Base-by-base conservation (phyloP, 1,140 invertebrate species). In the Solenopsis invicta region DNA sequence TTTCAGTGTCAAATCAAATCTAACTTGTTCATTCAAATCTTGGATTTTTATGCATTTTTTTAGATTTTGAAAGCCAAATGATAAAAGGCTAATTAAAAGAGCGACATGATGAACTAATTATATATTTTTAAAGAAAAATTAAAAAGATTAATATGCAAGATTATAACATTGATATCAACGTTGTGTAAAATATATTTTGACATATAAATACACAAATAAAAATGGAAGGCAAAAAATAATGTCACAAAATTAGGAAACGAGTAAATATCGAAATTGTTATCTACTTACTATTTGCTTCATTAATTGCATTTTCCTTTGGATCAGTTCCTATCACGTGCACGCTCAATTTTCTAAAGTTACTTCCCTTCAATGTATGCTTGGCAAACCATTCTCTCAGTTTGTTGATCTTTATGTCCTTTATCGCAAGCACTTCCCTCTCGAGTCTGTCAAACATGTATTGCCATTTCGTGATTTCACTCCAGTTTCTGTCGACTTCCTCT, bases 401-500 rank as follows among this genome's bases (percentile, higher is more conserved):
- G 0, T 95, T 86, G 34, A 97, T 91, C 0, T 56, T 93, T 4
- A 96, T 87, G 8, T 87, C 54, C 34, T 95, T 88, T 29, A 96
- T 95, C 5, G 89, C 92, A 8, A 91, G 88, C 41, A 97, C 95
- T 95, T 97, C 97, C 64, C 95, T 94, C 76, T 96, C 95, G 2
- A 96, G 87, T 88, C 97, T 96, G 92, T 98, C 97, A 91, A 98
- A 98, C 67, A 97, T 94, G 77, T 97, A 98, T 37, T 97, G 96
- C 37, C 96, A 94, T 34, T 92, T 95, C 0, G 94, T 93, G 18
- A 98, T 98, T 94, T 98, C 98, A 0, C 92, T 91, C 97, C 97
- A 98, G 90, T 98, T 97, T 88, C 97, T 96, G 12, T 91, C 88
- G 6, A 98, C 96, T 94, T 98, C 98, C 82, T 98, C 97, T 76